Percentiles rank a stretch among this genome's conserved stretches.
Conservation (phyloP, 2,113 vertebrate species). For the Propithecus coquereli region DNA sequence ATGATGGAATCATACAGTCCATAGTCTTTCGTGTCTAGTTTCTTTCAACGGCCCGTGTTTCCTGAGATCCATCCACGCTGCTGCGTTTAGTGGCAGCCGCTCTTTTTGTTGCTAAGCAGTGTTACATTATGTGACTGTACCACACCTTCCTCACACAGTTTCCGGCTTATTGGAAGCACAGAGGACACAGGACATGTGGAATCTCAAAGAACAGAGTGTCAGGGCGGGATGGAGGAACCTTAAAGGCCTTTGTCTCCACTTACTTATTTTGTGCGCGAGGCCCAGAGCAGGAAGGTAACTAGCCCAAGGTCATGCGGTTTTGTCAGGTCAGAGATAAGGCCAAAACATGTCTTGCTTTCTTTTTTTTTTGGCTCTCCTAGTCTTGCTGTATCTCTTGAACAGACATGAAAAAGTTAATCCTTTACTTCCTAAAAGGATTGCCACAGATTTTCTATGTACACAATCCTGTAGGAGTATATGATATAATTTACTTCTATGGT, state of each 20-base stretch:
- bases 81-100: background rate
- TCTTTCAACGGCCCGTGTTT: background rate
- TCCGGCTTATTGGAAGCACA: background rate
- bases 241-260: background rate
- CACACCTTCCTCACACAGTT: background rate
- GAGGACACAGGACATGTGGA: background rate
- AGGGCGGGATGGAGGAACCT: background rate
- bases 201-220: background rate
- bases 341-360: too few relatives aligned
- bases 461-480: background rate
- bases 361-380: too few relatives aligned
- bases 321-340: background rate
- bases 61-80: background rate
- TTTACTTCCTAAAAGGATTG: background rate
- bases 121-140: background rate
- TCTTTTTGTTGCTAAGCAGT: background rate
- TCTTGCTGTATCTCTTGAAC: background rate
- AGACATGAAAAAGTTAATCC: background rate
- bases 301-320: background rate
- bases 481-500: background rate
- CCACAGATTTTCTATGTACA: background rate
- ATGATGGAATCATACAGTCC: background rate
- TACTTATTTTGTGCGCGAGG: background rate
- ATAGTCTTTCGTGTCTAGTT: background rate
- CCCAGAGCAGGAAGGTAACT: background rate